Conservation (phyloP, 2,888 invertebrate genomes). For the Trimorus sp. region DNA sequence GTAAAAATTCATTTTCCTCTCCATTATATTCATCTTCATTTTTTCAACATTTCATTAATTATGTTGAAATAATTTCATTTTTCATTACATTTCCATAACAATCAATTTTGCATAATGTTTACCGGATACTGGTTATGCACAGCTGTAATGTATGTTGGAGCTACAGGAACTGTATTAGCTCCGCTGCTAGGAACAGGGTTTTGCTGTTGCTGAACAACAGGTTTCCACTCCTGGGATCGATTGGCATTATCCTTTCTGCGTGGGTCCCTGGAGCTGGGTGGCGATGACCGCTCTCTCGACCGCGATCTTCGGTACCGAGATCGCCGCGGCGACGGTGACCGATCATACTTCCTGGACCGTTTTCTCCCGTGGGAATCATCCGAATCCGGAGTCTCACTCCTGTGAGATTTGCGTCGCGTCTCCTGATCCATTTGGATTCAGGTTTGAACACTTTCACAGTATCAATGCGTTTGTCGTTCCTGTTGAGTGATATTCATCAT, state of each 20-base stretch:
- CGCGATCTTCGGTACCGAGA: constrained; percentile 77
- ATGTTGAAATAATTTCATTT: no score
- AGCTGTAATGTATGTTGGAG: constrained; percentile 70
- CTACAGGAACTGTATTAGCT: constrained; percentile 67
- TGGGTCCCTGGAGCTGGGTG: constrained; percentile 75
- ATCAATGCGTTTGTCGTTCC: no score
- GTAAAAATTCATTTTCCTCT: no score
- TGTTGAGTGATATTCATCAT: no score
- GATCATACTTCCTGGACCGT: constrained; percentile 77
- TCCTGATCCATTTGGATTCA: constrained; percentile 60
- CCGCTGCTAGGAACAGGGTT: constrained; percentile 69
- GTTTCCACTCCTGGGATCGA: constrained; percentile 76
- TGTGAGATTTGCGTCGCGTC: constrained; percentile 70
- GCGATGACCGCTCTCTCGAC: constrained; percentile 76
- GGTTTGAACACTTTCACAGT: background rate
- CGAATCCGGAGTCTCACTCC: constrained; percentile 79
- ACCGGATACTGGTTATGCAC: constrained; percentile 80
- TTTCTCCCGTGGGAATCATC: constrained; percentile 77
- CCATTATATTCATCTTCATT: no score
- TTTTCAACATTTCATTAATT: no score
- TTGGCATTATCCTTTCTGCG: constrained; percentile 75
- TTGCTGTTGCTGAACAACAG: constrained; percentile 66
- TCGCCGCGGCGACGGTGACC: constrained; percentile 77
- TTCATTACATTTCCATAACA: no score
- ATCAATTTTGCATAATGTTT: constrained; percentile 19